A percentile compares a stretch with the other conserved stretches of the same genome.
These are phyloP conservation scores for Micromussa lordhowensis DNA, from an alignment of 92 coral and sea anemone genomes.

Conservation along the genomic window DNA sequence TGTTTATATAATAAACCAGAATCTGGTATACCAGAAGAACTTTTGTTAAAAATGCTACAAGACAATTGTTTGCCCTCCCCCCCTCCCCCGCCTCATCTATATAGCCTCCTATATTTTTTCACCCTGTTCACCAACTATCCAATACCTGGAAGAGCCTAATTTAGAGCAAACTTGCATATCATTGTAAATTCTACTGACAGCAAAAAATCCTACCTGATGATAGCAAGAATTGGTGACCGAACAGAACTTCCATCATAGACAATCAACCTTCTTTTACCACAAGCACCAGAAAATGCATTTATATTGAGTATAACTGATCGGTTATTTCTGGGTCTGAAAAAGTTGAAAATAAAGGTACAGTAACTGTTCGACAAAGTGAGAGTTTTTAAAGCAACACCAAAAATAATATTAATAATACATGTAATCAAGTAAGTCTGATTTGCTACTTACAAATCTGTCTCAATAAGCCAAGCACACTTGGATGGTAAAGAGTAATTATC, in stretches of 20 bases:
- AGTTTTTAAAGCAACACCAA: background rate
- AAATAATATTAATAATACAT: too few species aligned
- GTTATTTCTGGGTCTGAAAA: slow-evolving; percentile 27
- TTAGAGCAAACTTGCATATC: too few species aligned
- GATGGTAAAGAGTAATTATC: slow-evolving; percentile 33
- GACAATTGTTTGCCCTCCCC: too few species aligned
- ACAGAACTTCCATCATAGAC: slow-evolving; percentile 75
- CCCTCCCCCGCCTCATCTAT: too few species aligned
- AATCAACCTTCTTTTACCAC: slow-evolving; percentile 40
- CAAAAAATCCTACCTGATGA: slow-evolving; percentile 50
- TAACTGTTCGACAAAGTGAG: background rate
- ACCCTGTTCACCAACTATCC: too few species aligned
- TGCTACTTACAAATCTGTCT: slow-evolving; percentile 38
- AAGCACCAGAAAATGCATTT: slow-evolving; percentile 37
- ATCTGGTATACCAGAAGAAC: too few species aligned
- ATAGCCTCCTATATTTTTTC: too few species aligned
- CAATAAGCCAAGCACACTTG: slow-evolving; percentile 65
- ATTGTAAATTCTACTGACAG: background rate
- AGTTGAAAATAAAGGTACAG: background rate
- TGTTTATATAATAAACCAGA: too few species aligned
- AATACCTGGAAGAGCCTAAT: too few species aligned
- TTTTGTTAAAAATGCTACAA: too few species aligned
- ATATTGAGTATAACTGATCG: slow-evolving; percentile 33
- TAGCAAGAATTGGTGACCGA: slow-evolving; percentile 66
- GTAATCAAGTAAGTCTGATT: too few species aligned